These are phyloP conservation scores for Passer montanus DNA, from an alignment of 2,113 vertebrate genomes.

Conservation along the genomic window DNA sequence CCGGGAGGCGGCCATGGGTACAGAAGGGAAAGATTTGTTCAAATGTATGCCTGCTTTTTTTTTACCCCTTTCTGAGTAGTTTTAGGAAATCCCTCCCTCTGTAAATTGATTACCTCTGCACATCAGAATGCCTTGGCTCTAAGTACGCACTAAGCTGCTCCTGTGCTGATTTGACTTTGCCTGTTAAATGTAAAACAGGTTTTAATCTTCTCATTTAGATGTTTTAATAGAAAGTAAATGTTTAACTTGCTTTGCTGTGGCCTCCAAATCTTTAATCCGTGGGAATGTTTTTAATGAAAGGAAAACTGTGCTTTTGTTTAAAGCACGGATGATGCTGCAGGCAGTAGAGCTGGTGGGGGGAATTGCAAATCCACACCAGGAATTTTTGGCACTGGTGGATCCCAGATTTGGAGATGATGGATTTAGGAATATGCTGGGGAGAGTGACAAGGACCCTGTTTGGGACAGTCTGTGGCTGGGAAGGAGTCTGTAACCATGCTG, in stretches of 20 bases:
- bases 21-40: slow-evolving; percentile 68
- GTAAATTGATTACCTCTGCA: slow-evolving; percentile 63
- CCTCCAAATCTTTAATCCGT: slow-evolving; percentile 63
- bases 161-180: slow-evolving; percentile 51
- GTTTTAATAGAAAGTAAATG: slow-evolving; percentile 74
- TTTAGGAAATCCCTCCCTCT: slow-evolving; percentile 64
- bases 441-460: rapidly evolving
- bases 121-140: slow-evolving; percentile 1
- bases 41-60: neutral
- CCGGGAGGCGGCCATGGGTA: slow-evolving; percentile 38
- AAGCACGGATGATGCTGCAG: neutral
- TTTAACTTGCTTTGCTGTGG: slow-evolving; percentile 70
- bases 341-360: neutral
- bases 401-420: neutral
- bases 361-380: neutral
- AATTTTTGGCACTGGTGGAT: neutral
- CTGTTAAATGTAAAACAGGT: slow-evolving; percentile 66
- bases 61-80: slow-evolving; percentile 46
- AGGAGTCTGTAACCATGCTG: neutral
- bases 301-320: slow-evolving; percentile 8
- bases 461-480: neutral
- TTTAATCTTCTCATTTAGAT: slow-evolving; percentile 78
- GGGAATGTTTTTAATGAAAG: slow-evolving; percentile 28
- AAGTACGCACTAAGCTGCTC: neutral
- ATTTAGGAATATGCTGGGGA: neutral